phyloP scores from a whole-genome alignment of 2,797 vertebrate species.

The Microctenopoma stevenorrisi region DNA sequence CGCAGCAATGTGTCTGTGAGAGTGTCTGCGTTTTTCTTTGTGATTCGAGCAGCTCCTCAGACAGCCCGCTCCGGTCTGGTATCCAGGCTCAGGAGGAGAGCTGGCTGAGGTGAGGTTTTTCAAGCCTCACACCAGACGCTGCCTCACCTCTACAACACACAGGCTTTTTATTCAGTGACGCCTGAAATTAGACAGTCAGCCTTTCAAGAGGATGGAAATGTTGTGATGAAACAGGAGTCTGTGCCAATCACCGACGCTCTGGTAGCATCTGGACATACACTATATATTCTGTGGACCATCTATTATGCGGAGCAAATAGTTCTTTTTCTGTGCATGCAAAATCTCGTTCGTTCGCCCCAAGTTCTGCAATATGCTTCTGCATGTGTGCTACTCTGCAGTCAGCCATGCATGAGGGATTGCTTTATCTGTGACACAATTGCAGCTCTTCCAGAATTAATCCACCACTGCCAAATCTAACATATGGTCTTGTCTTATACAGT shows the following conservation, averaged over 20 bases:
- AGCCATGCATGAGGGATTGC: slow-evolving; percentile 26
- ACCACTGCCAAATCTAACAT: slow-evolving; percentile 47
- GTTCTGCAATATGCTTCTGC: slow-evolving; percentile 28
- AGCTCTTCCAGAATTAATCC: slow-evolving; percentile 54
- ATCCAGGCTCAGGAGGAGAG: slow-evolving; percentile 59
- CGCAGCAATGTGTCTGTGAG: slow-evolving; percentile 1
- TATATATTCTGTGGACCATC: background rate
- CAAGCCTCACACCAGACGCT: slow-evolving; percentile 70
- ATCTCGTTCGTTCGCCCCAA: slow-evolving; percentile 27
- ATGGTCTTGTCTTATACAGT: slow-evolving; percentile 26
- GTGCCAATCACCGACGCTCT: slow-evolving; percentile 35
- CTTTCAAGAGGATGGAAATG: slow-evolving; percentile 58
- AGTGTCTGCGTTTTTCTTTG: slow-evolving; percentile 25
- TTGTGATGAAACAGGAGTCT: slow-evolving; percentile 33
- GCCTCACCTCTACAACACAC: slow-evolving; percentile 73
- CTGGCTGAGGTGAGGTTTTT: slow-evolving; percentile 54
- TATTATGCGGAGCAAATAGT: slow-evolving; percentile 4
- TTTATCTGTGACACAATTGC: slow-evolving; percentile 60
- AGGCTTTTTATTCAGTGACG: slow-evolving; percentile 65
- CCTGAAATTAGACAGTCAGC: slow-evolving; percentile 62
- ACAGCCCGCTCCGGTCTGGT: slow-evolving; percentile 21
- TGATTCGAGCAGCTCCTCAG: slow-evolving; percentile 17
- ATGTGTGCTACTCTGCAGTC: slow-evolving; percentile 36
- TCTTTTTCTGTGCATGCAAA: slow-evolving; percentile 4
- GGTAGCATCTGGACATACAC: slow-evolving; percentile 12